Conservation (phyloP, 92 coral and sea anemone species). For the Siderastrea radians region DNA sequence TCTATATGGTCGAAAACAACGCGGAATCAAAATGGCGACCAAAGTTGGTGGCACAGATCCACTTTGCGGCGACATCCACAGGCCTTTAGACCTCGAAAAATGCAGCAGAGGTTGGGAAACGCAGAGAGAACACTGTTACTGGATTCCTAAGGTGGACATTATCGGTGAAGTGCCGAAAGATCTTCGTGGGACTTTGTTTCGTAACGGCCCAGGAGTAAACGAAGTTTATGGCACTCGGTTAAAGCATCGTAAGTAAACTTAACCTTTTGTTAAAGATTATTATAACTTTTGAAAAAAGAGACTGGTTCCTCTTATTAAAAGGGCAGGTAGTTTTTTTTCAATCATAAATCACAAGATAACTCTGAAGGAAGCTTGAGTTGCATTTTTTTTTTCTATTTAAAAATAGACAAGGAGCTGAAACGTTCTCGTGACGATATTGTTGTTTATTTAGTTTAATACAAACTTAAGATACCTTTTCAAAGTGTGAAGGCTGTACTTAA, state of each 20-base stretch:
- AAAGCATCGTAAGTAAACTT: conserved; percentile 80
- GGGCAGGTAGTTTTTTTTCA: too few relatives aligned
- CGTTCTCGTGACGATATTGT: too few relatives aligned
- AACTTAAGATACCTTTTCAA: too few relatives aligned
- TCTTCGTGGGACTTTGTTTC: conserved; percentile 82
- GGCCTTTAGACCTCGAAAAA: conserved; percentile 67
- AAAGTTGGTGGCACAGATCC: neutral
- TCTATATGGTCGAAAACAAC: neutral
- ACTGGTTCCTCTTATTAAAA: too few relatives aligned
- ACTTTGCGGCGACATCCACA: conserved; percentile 37
- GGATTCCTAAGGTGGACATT: conserved; percentile 82
- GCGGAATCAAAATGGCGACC: conserved; percentile 12
- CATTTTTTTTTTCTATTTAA: too few relatives aligned
- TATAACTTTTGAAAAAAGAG: too few relatives aligned
- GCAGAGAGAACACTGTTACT: conserved; percentile 83
- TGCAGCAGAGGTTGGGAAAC: conserved; percentile 88
- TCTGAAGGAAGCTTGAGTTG: too few relatives aligned
- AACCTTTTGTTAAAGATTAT: too few relatives aligned
- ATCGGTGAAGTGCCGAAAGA: conserved; percentile 86
- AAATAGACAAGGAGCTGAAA: too few relatives aligned
- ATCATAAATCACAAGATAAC: too few relatives aligned
- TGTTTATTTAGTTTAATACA: too few relatives aligned
- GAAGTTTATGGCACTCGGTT: conserved; percentile 83
- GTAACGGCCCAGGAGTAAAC: conserved; percentile 87
- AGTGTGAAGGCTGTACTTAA: too few relatives aligned